These are phyloP conservation scores for Picathartes gymnocephalus DNA, from an alignment of 2,113 vertebrate species.

Conservation along the genomic window DNA sequence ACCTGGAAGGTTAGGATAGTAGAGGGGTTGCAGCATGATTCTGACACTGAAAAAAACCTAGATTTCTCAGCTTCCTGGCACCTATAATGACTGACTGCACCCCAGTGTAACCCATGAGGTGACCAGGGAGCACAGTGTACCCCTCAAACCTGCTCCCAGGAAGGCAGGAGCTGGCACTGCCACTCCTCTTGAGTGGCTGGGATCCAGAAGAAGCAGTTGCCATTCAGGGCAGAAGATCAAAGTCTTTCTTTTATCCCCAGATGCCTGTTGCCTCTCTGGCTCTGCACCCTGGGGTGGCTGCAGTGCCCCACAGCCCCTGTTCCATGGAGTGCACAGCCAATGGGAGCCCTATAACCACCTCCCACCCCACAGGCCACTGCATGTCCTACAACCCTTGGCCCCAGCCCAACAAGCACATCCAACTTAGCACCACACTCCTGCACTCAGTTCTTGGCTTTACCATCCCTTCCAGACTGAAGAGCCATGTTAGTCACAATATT, in stretches of 20 bases:
- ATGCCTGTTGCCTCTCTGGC: neutral
- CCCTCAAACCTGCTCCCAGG: neutral
- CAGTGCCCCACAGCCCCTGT: neutral
- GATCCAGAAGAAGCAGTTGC: neutral
- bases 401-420: neutral
- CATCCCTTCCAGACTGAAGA: neutral
- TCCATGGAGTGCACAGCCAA: neutral
- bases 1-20: no score
- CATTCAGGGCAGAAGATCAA: neutral
- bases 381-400: neutral
- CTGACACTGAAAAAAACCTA: neutral
- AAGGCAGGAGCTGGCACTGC: neutral
- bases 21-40: neutral
- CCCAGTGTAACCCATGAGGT: accelerated
- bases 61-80: neutral
- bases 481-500: neutral
- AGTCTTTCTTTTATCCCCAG: neutral
- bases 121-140: neutral
- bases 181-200: neutral
- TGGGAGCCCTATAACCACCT: neutral
- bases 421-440: neutral
- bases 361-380: neutral
- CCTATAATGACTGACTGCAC: neutral
- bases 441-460: neutral
- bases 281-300: neutral